Percentiles rank a stretch among this genome's conserved stretches.
Conservation (phyloP, 2,113 vertebrate genomes). For the Chrysochloris asiatica region DNA sequence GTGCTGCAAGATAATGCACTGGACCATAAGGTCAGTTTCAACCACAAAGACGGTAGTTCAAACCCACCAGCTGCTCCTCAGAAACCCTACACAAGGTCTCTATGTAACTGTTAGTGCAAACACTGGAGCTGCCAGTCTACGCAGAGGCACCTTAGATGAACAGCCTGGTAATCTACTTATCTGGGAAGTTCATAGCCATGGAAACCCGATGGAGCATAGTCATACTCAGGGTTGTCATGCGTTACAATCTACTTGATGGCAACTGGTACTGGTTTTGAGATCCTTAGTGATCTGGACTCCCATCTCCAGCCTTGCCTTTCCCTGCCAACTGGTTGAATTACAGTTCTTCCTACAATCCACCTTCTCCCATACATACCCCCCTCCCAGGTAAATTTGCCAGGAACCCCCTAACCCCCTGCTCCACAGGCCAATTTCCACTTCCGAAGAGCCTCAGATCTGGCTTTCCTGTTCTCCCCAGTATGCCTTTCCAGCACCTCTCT, state of each 20-base stretch:
- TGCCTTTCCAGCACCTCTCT: neutral
- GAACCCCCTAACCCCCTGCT: neutral
- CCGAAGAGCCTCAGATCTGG: neutral
- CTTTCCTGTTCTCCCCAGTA: neutral
- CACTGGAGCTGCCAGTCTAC: neutral
- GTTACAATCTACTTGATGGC: neutral
- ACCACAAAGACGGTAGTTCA: no score
- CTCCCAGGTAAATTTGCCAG: neutral
- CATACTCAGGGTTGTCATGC: neutral
- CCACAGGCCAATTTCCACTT: conserved; percentile 4
- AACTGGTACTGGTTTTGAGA: neutral
- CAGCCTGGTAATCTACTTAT: neutral
- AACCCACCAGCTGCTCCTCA: no score
- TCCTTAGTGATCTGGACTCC: neutral
- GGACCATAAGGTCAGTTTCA: no score
- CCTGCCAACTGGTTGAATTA: neutral
- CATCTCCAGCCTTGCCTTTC: neutral
- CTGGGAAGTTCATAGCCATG: neutral
- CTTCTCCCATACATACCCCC: neutral
- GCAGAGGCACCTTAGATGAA: neutral
- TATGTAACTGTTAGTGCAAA: neutral
- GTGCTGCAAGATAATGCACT: no score
- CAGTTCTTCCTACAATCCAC: neutral
- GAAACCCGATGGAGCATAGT: neutral
- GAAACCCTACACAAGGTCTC: no score